phyloP scores from a whole-genome alignment of 2,797 vertebrate genomes.

The Melanotaenia maccullochi region DNA sequence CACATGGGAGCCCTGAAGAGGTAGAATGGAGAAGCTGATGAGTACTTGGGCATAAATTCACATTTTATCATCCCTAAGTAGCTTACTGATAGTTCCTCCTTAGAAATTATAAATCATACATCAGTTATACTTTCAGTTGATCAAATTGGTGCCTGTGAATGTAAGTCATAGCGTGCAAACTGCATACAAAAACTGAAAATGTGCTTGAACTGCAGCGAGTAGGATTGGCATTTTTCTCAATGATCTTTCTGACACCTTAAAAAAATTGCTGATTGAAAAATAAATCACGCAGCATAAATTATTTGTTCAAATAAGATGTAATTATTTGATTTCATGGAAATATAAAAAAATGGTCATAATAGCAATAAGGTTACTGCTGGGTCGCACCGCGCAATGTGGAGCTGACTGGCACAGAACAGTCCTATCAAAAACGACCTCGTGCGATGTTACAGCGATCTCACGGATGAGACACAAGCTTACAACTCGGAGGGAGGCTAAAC shows the following conservation, averaged over 20 bases:
- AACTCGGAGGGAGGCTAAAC: slow-evolving; percentile 21
- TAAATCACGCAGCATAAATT: too few species aligned
- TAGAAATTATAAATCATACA: slow-evolving; percentile 4
- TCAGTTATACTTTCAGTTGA: neutral
- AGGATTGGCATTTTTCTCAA: neutral
- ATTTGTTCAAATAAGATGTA: neutral
- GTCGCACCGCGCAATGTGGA: neutral
- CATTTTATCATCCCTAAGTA: slow-evolving; percentile 4
- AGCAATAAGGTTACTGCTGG: neutral
- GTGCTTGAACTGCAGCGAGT: slow-evolving; percentile 1
- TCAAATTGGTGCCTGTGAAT: slow-evolving; percentile 1
- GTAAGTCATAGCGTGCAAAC: neutral
- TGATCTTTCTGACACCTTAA: neutral
- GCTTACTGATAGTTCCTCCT: neutral
- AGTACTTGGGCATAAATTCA: neutral
- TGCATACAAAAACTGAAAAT: neutral
- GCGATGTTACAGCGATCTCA: slow-evolving; percentile 26
- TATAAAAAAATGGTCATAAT: neutral
- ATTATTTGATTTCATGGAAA: slow-evolving; percentile 11
- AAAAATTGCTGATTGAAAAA: neutral
- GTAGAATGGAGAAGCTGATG: neutral
- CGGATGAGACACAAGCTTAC: slow-evolving; percentile 26
- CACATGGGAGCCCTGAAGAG: neutral
- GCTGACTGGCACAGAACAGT: slow-evolving; percentile 16
- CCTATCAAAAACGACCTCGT: slow-evolving; percentile 30